Evolutionary conservation across 2,797 vertebrate species (phyloP), one percentile per base, ranked within the genome.

Genomic region (Phrynocephalus vlangalii): DNA sequence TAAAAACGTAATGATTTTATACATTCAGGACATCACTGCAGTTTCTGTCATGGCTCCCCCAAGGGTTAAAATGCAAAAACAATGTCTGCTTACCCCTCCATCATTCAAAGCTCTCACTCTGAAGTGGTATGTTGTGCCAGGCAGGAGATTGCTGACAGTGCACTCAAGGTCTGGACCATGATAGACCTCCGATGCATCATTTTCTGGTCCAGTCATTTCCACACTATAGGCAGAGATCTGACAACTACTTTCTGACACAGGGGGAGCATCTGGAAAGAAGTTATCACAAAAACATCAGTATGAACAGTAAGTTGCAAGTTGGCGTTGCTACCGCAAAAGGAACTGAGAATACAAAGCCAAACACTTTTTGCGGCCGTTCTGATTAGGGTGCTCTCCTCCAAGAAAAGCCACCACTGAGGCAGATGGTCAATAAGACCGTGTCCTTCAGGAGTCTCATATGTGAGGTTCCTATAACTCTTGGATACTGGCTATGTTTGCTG

Each of bases 51-150:
- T 22, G 28, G 72, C 26, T 75, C 26, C 16, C 33, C 22, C 67
- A 79, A 71, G 8, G 24, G 20, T 30, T 3, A 10, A n/a, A 63
- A 5, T 63, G 13, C 18, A 63, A 18, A 20, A 63, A 56, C 52
- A 56, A 56, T 3, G 60, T 5, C 20, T 15, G 6, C 11, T 95
- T 95, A 99, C 99, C 98, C 98, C 99, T 1, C 98, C 98, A 0
- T 98, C 98, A 16, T 99, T 99, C 93, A 97, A 88, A 7, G 98
- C 98, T 68, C 98, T 94, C 95, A 99, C 97, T 86, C 97, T 84
- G 97, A 99, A 99, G 79, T 93, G 92, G 84, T 99, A 99, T 0
- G 96, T 97, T 7, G 98, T 98, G 30, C 99, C 99, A 0, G 99
- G 98, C 1, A 99, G 97, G 87, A 99, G 97, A 92, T 97, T 98